Conservation (phyloP, 2,113 vertebrate species). For the Rhea americana region DNA sequence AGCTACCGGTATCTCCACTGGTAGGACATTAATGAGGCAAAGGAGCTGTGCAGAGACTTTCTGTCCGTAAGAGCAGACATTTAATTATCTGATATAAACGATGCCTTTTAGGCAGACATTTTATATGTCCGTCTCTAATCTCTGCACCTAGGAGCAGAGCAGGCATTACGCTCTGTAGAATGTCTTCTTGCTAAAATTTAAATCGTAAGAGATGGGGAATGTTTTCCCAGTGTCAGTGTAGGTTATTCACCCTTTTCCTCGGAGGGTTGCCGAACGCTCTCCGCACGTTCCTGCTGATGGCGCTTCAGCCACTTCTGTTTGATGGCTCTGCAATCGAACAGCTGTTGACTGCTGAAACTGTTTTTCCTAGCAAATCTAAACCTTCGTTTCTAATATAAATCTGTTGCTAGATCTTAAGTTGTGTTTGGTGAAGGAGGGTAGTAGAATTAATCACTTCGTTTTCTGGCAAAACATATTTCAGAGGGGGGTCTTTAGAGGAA, state of each 20-base stretch:
- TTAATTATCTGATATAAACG: not conserved
- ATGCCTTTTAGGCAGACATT: not conserved
- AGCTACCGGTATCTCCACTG: not conserved
- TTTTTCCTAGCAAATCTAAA: not conserved
- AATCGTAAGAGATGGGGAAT: not conserved
- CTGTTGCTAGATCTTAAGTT: not conserved
- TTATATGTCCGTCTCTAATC: too few relatives aligned
- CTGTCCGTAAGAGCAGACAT: fast-evolving
- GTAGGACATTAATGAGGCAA: not conserved
- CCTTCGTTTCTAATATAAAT: not conserved
- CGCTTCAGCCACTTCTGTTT: not conserved
- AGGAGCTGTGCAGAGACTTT: not conserved
- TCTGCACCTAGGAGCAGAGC: not conserved
- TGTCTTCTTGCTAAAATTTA: fast-evolving
- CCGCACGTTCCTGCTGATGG: not conserved
- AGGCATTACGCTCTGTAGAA: not conserved
- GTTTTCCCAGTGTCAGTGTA: fast-evolving
- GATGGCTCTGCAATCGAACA: not conserved
- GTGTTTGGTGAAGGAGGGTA: not conserved
- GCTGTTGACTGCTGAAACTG: not conserved
- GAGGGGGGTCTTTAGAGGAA: not conserved
- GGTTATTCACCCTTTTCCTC: not conserved
- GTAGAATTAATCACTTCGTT: not conserved
- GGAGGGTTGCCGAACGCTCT: not conserved
- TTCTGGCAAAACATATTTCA: not conserved